phyloP scores from a whole-genome alignment of 2,888 invertebrate species.

The Teinopalpus imperialis region DNA sequence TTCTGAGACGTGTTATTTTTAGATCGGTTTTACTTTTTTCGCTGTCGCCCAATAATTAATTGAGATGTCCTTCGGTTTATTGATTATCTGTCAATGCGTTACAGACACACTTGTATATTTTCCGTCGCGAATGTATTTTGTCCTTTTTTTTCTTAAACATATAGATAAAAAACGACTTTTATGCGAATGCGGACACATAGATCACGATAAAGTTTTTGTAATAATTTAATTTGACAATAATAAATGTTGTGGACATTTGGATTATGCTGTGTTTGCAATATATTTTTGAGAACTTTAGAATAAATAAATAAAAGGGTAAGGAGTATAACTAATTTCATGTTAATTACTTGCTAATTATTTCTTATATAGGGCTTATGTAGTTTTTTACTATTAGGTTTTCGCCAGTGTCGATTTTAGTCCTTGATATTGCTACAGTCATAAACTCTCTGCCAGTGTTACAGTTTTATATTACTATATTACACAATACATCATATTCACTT shows the following conservation, averaged over 20 bases:
- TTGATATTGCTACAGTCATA: too few species aligned
- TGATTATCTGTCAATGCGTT: constrained; percentile 11
- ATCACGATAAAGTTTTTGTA: constrained; percentile 44
- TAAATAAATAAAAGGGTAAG: too few species aligned
- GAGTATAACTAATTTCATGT: too few species aligned
- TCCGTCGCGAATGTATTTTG: constrained; percentile 31
- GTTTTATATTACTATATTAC: too few species aligned
- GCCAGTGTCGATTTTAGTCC: too few species aligned
- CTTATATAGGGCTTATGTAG: too few species aligned
- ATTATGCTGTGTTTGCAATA: constrained; percentile 26
- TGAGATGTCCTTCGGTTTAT: constrained; percentile 35
- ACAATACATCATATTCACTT: too few species aligned
- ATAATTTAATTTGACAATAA: constrained; percentile 53
- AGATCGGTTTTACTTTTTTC: constrained; percentile 16
- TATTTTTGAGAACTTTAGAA: too few species aligned
- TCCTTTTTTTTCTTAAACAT: constrained; percentile 36
- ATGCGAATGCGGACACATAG: constrained; percentile 46
- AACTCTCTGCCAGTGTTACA: too few species aligned
- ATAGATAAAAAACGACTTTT: constrained; percentile 61
- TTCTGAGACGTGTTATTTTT: constrained; percentile 14
- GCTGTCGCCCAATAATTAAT: constrained; percentile 34
- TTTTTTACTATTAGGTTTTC: too few species aligned
- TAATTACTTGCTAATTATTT: too few species aligned
- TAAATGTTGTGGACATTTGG: constrained; percentile 44
- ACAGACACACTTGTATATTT: constrained; percentile 30